A percentile compares a stretch with the other conserved stretches of the same genome.
These are phyloP conservation scores for Rostratula benghalensis DNA, from an alignment of 2,113 vertebrate species.

Conservation along the genomic window DNA sequence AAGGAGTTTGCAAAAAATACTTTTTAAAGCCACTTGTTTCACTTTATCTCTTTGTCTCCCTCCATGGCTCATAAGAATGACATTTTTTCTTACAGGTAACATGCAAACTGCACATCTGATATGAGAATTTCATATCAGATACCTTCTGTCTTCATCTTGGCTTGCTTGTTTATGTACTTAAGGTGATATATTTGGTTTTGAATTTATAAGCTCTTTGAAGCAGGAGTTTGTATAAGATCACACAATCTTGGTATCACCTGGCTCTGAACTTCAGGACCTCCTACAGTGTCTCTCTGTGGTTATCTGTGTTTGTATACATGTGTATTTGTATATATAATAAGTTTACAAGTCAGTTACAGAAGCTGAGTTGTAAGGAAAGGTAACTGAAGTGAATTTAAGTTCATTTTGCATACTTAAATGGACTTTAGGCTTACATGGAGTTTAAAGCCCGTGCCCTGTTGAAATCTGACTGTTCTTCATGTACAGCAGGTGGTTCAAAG, in stretches of 20 bases:
- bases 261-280: background rate
- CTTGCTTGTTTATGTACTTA: background rate
- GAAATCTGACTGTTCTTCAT: background rate
- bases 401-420: background rate
- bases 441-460: background rate
- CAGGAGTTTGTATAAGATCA: background rate
- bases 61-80: background rate
- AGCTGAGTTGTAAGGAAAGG: background rate
- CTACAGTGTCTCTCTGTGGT: background rate
- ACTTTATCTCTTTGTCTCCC: background rate
- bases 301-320: background rate
- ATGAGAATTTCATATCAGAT: background rate
- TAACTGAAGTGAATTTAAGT: background rate
- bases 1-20: background rate
- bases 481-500: slow-evolving; percentile 14
- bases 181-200: background rate
- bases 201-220: background rate
- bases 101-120: background rate
- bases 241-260: background rate
- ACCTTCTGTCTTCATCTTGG: background rate
- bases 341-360: background rate
- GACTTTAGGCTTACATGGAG: background rate
- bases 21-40: background rate
- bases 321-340: background rate
- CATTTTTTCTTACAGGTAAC: background rate